These are phyloP conservation scores for Eulemur coronatus DNA, from an alignment of 2,797 vertebrate species.

Conservation along the genomic window DNA sequence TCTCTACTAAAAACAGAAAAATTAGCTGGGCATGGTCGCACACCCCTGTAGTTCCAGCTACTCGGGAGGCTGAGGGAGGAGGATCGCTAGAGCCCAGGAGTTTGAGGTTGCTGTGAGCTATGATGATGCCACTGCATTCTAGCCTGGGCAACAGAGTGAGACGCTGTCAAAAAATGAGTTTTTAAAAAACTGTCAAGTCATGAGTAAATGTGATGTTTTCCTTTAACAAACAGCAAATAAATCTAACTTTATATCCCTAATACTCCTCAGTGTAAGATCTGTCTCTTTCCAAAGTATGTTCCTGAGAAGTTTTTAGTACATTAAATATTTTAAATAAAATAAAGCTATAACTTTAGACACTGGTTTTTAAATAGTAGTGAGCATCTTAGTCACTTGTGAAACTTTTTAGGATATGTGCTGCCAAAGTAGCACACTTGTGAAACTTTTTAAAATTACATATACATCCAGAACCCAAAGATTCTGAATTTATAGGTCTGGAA, in stretches of 20 bases:
- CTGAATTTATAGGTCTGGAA: not conserved
- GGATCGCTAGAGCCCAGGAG: too few relatives aligned
- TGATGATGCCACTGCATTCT: too few relatives aligned
- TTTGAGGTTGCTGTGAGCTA: too few relatives aligned
- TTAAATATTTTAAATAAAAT: constrained; percentile 23
- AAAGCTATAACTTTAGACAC: not conserved
- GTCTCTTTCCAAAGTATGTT: not conserved
- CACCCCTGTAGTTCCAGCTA: too few relatives aligned
- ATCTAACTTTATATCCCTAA: constrained; percentile 34
- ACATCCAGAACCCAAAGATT: not conserved
- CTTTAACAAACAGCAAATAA: not conserved
- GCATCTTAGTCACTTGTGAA: not conserved
- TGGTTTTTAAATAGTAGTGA: constrained; percentile 8
- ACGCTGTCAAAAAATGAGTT: not conserved
- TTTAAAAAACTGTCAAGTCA: not conserved
- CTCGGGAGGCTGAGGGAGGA: too few relatives aligned
- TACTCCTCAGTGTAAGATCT: not conserved
- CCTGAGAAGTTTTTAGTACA: not conserved
- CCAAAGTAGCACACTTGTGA: not conserved
- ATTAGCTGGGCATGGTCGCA: too few relatives aligned
- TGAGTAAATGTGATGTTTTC: not conserved
- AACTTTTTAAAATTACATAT: not conserved
- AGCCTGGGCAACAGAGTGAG: too few relatives aligned
- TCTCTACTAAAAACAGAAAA: too few relatives aligned
- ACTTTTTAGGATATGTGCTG: not conserved